Conservation (phyloP, 2,888 invertebrate genomes). For the Dromius quadrimaculatus region DNA sequence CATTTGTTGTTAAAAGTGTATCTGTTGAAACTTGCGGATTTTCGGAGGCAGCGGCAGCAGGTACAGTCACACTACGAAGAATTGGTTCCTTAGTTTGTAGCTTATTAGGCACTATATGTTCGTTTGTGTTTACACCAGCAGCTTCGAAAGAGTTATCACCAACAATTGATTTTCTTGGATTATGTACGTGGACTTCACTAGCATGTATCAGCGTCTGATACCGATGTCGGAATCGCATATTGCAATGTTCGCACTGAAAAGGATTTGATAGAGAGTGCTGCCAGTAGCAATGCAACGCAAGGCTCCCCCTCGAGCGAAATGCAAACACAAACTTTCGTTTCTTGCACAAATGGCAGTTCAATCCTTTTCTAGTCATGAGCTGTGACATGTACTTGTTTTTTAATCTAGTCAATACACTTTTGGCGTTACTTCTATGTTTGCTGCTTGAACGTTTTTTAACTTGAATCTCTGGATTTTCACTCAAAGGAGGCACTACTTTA, state of each 20-base stretch:
- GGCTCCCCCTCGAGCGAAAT: constrained; percentile 66
- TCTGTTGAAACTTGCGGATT: constrained; percentile 37
- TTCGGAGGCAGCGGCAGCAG: constrained; percentile 60
- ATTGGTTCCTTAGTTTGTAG: constrained; percentile 59
- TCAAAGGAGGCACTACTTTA: constrained; percentile 65
- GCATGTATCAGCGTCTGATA: constrained; percentile 69
- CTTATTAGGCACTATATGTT: constrained; percentile 60
- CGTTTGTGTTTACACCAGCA: constrained; percentile 50
- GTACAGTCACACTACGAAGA: constrained; percentile 58
- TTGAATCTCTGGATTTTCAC: constrained; percentile 62
- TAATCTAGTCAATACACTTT: constrained; percentile 59
- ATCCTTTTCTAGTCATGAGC: constrained; percentile 62
- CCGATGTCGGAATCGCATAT: constrained; percentile 65
- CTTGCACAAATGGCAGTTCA: constrained; percentile 63
- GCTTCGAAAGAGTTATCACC: background rate
- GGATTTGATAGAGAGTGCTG: constrained; percentile 64
- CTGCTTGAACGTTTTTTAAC: constrained; percentile 61
- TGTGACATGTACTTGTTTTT: constrained; percentile 64
- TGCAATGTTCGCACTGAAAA: constrained; percentile 68
- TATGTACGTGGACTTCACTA: constrained; percentile 64
- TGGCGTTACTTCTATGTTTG: constrained; percentile 58
- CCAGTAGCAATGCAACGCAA: constrained; percentile 69
- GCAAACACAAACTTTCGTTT: constrained; percentile 64
- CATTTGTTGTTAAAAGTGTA: constrained; percentile 58
- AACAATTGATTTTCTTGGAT: constrained; percentile 39